A percentile compares a stretch with the other conserved stretches of the same genome.
These are phyloP conservation scores for Semotilus atromaculatus DNA, from an alignment of 2,797 vertebrate species.

Conservation along the genomic window DNA sequence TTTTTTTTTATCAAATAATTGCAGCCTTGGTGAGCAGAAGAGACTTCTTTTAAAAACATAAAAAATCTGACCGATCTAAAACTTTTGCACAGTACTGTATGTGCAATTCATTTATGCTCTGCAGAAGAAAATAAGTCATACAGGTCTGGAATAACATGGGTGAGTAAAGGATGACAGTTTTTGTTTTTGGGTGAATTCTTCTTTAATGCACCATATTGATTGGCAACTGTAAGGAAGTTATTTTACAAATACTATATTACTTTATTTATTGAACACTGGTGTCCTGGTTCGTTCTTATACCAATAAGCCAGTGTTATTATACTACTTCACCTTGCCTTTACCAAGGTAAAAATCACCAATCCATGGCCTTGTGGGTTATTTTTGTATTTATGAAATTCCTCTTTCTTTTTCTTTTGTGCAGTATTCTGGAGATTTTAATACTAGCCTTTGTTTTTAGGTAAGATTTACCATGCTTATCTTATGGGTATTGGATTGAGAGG, in stretches of 20 bases:
- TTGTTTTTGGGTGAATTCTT: neutral
- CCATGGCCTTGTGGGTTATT: neutral
- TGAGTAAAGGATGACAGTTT: neutral
- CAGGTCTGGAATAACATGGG: neutral
- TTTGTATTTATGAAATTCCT: neutral
- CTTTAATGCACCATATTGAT: neutral
- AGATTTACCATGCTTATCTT: constrained; percentile 40
- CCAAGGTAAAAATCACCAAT: neutral
- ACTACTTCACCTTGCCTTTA: neutral
- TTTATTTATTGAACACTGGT: neutral
- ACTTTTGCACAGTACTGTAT: too few relatives aligned
- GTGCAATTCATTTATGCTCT: neutral
- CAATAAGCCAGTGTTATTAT: neutral
- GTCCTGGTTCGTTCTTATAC: neutral
- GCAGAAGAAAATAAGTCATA: neutral
- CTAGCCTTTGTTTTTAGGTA: constrained; percentile 28
- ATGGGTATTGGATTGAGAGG: constrained; percentile 38
- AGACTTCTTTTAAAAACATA: too few relatives aligned
- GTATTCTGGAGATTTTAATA: constrained; percentile 9
- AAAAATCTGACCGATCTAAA: too few relatives aligned
- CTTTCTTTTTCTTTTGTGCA: constrained; percentile 1
- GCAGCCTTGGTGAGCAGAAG: too few relatives aligned
- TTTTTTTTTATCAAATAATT: too few relatives aligned
- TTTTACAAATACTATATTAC: neutral
- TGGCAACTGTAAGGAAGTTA: neutral